Conservation (phyloP, 2,888 invertebrate genomes). For the Scaptomyza parva region DNA sequence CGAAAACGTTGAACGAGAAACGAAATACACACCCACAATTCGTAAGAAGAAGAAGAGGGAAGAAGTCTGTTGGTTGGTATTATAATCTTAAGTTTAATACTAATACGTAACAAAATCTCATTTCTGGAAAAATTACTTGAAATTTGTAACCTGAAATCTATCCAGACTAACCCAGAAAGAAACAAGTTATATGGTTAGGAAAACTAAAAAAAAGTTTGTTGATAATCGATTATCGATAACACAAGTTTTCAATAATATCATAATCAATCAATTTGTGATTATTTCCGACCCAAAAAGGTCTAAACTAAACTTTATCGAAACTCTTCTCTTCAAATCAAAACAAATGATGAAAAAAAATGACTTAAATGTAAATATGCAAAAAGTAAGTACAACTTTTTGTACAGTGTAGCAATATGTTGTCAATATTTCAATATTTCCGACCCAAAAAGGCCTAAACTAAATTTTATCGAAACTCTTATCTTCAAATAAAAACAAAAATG, state of each 20-base stretch:
- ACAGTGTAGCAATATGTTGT: constrained; percentile 5
- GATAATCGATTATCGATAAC: not conserved
- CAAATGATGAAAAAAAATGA: not conserved
- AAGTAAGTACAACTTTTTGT: not conserved
- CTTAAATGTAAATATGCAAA: not conserved
- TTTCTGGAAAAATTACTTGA: not conserved
- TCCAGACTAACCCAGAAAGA: not conserved
- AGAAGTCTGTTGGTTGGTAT: not conserved
- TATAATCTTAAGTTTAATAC: not conserved
- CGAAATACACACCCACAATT: not conserved
- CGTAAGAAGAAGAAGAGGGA: too few relatives aligned
- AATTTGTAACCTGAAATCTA: not conserved
- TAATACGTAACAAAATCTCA: not conserved
- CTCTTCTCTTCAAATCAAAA: too few relatives aligned
- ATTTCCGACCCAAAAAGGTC: too few relatives aligned
- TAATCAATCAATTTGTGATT: too few relatives aligned
- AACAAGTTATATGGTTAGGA: too few relatives aligned
- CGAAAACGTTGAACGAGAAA: too few relatives aligned
- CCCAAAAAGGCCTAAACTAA: too few relatives aligned
- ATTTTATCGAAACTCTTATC: not conserved
- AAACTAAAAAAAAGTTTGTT: not conserved
- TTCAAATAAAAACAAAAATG: too few relatives aligned
- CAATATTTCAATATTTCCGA: too few relatives aligned
- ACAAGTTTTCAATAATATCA: too few relatives aligned
- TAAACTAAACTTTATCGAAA: not conserved